Evolutionary conservation across 1,140 invertebrate genomes (phyloP).

Genomic region (Radopholus similis): DNA sequence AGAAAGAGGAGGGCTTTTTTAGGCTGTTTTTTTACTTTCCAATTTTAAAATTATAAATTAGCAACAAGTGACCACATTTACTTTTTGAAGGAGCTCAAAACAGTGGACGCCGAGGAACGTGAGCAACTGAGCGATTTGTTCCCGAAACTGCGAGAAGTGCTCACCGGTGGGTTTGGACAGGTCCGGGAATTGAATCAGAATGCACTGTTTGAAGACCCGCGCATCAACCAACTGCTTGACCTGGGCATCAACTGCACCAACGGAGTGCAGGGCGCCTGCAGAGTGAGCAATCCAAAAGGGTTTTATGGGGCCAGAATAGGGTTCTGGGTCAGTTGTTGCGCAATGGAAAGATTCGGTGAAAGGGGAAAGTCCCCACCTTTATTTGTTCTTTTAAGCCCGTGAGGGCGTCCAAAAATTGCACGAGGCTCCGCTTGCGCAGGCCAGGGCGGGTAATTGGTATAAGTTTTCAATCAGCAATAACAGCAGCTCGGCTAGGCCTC

Average conservation of each 20-base stretch:
- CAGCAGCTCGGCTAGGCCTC: constrained; percentile 8
- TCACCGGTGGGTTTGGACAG: background rate
- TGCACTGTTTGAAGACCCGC: background rate
- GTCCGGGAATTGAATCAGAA: background rate
- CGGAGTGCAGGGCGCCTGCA: too few relatives aligned
- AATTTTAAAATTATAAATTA: background rate
- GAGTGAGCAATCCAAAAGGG: too few relatives aligned
- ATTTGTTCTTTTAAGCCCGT: background rate
- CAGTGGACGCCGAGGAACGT: background rate
- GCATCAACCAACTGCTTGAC: background rate
- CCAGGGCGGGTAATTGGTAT: constrained; percentile 7
- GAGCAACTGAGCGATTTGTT: background rate
- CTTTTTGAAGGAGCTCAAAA: background rate
- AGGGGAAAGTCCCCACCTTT: too few relatives aligned
- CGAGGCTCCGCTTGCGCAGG: constrained; percentile 2
- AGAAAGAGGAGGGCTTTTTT: too few relatives aligned
- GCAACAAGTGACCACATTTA: background rate
- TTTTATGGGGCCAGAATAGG: too few relatives aligned
- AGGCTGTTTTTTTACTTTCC: background rate
- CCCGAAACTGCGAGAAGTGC: background rate
- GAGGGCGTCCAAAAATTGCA: constrained; percentile 8
- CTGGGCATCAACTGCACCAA: background rate
- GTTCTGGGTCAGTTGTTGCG: too few relatives aligned
- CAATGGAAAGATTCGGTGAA: too few relatives aligned
- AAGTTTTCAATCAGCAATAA: constrained; percentile 15